Percentiles rank a stretch among this genome's conserved stretches.
phyloP scores from a whole-genome alignment of 53 echinoderm and acorn worm species.

The Mesocentrotus franciscanus region DNA sequence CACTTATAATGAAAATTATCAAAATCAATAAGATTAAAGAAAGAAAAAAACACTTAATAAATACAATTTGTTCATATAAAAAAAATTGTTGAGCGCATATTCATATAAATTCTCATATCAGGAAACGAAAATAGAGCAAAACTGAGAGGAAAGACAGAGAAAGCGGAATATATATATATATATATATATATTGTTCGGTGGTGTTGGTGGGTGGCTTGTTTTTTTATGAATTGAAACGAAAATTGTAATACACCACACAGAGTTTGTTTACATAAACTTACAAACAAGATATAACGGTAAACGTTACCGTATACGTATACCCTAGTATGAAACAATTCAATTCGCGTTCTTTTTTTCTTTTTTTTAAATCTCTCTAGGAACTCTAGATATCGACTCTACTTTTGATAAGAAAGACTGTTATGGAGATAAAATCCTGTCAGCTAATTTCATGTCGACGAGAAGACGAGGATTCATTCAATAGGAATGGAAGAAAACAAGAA shows the following conservation, averaged over 20 bases:
- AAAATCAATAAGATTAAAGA: too few relatives aligned
- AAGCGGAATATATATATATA: too few relatives aligned
- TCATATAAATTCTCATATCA: too few relatives aligned
- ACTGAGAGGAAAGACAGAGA: too few relatives aligned
- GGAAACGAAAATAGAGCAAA: too few relatives aligned
- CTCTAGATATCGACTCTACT: background rate
- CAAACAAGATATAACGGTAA: background rate
- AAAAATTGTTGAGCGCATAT: too few relatives aligned
- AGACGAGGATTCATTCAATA: background rate
- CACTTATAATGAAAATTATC: too few relatives aligned
- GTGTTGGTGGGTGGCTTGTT: too few relatives aligned
- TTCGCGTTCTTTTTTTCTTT: background rate
- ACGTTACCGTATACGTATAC: background rate
- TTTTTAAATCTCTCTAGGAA: background rate
- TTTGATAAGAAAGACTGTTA: background rate
- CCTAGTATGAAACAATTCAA: background rate
- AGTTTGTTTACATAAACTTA: background rate
- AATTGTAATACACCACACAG: background rate
- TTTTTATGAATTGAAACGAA: too few relatives aligned
- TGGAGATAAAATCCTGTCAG: constrained; percentile 25
- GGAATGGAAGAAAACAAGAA: constrained; percentile 11
- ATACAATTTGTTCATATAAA: too few relatives aligned
- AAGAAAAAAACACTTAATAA: too few relatives aligned
- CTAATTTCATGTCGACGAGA: constrained; percentile 23
- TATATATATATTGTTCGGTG: too few relatives aligned